Base-by-base conservation (phyloP, 2,888 invertebrate species). In the Troilus luridus region DNA sequence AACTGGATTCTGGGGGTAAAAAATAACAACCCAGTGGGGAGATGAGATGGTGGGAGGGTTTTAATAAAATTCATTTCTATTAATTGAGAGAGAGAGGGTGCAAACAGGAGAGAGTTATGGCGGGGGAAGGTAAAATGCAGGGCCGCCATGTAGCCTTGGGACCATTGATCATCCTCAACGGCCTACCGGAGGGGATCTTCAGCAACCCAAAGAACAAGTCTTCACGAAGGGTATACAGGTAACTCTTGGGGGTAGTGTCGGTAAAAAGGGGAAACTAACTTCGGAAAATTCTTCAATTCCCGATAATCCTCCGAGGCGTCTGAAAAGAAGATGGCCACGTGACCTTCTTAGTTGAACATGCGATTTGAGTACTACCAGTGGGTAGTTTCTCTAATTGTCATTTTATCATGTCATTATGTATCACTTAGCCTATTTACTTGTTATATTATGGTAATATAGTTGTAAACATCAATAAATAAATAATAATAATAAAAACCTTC, bases 51-150 rank as follows among this genome's bases (percentile, higher is more conserved):
- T 89, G n/a, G 89, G 62, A 88, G 59, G 88, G 64, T 89, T 89
- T 89, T 89, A 89, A 89, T 89, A 89, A 89, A 67, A 64, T 89
- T 89, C 89, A 89, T 89, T 67, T 89, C 89, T 89, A 89, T 89
- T 89, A 60, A 89, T 89, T 89, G 41, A 41, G 41, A 41, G 41
- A 89, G 89, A 41, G 64, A 89, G 89, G 89, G 85, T 85, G 62
- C 67, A 27, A 89, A 89, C 12, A 62, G 64, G 64, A 27, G 64
- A 64, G 89, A 89, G 89, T 89, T 89, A 89, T 64, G 60, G n/a
- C 21, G 8, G 89, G 64, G 64, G 89, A 58, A 72, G 90, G 64
- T 67, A 90, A 58, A 90, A 89, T 64, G 41, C 24, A 24, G 67
- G 24, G 67, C 67, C 12, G 62, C 62, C 62, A n/a, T 64, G n/a